phyloP scores from a whole-genome alignment of 2,888 invertebrate species.

The Patella depressa region DNA sequence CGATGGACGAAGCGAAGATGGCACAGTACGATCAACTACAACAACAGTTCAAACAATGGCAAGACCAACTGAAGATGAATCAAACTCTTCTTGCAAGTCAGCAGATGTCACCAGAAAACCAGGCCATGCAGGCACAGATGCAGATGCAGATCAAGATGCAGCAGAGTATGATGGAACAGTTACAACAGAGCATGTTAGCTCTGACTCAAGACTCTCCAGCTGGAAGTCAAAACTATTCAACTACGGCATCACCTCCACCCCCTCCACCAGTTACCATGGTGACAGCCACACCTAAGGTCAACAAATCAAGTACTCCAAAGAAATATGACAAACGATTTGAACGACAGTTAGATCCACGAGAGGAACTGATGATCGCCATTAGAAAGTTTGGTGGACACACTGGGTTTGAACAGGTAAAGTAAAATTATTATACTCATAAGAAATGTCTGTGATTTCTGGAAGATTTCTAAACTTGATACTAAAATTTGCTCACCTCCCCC shows the following conservation, averaged over 20 bases:
- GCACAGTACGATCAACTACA: slow-evolving; percentile 60
- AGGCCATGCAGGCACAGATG: slow-evolving; percentile 51
- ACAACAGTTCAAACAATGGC: slow-evolving; percentile 62
- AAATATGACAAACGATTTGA: slow-evolving; percentile 43
- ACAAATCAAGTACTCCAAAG: slow-evolving; percentile 14
- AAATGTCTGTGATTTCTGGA: no score
- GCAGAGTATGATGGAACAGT: slow-evolving; percentile 54
- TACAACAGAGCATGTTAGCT: slow-evolving; percentile 52
- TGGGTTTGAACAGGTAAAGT: slow-evolving; percentile 59
- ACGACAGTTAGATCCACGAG: slow-evolving; percentile 76
- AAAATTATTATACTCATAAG: no score
- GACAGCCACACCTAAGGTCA: slow-evolving; percentile 19
- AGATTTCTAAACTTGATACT: no score
- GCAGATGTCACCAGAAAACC: slow-evolving; percentile 42
- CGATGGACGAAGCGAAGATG: slow-evolving; percentile 40
- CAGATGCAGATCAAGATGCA: slow-evolving; percentile 56
- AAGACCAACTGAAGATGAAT: slow-evolving; percentile 62
- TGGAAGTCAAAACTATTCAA: slow-evolving; percentile 13
- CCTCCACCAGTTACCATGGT: slow-evolving; percentile 19
- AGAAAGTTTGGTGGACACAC: slow-evolving; percentile 77
- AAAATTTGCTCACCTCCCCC: no score
- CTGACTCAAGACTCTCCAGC: slow-evolving; percentile 28
- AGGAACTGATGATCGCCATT: slow-evolving; percentile 81
- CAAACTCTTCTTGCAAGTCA: slow-evolving; percentile 56
- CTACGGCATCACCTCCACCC: slow-evolving; percentile 23